Evolutionary conservation across 2,797 vertebrate genomes (phyloP).

Genomic region (Sebastes vulpes): DNA sequence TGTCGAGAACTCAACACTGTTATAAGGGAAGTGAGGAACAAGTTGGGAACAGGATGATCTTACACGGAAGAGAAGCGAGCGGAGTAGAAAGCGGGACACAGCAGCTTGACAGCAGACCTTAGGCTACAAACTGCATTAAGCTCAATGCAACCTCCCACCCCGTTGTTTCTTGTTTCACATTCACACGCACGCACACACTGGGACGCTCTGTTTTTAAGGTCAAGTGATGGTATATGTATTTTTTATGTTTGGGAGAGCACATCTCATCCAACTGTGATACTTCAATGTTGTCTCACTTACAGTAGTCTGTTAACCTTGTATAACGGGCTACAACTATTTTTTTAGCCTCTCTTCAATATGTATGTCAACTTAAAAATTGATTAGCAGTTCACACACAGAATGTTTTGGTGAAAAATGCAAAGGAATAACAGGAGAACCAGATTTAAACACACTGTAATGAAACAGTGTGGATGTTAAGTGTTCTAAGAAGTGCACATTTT

Average conservation of each 20-base stretch:
- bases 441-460: background rate
- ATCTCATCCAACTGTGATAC: slow-evolving; percentile 9
- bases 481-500: background rate
- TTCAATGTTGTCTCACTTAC: background rate
- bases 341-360: background rate
- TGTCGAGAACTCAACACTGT: slow-evolving; percentile 38
- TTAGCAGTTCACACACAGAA: background rate
- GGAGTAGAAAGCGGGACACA: slow-evolving; percentile 48
- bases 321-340: rapidly evolving
- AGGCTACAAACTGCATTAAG: slow-evolving; percentile 72
- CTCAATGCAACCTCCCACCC: slow-evolving; percentile 29
- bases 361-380: background rate
- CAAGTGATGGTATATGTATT: slow-evolving; percentile 5
- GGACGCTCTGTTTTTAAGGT: slow-evolving; percentile 43
- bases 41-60: slow-evolving; percentile 59
- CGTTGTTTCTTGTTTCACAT: slow-evolving; percentile 18
- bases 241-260: slow-evolving; percentile 12
- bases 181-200: background rate
- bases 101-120: slow-evolving; percentile 48
- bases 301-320: background rate
- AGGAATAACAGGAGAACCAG: background rate
- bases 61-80: slow-evolving; percentile 36
- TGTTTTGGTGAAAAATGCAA: background rate
- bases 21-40: slow-evolving; percentile 42
- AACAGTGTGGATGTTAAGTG: background rate